Base-by-base conservation (phyloP, 2,113 vertebrate genomes). In the Willisornis vidua region DNA sequence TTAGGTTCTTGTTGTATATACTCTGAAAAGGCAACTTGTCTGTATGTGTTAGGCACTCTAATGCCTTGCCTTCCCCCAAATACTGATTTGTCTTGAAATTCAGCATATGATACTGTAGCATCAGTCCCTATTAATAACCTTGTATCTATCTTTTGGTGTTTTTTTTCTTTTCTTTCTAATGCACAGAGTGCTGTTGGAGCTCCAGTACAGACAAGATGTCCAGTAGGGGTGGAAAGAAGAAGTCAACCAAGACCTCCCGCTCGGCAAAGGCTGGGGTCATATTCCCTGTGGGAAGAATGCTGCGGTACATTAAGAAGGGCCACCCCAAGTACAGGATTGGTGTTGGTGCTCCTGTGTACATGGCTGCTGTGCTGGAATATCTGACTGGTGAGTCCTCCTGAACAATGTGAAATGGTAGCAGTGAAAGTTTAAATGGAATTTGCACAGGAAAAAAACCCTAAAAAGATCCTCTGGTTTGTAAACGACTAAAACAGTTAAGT, bases 221-320 rank as follows among this genome's bases (percentile, higher is more conserved):
- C 39, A 99, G 99, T 97, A 98, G 99, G 97, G 99, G 99, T 83
- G 99, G 99, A 94, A 99, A 99, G 98, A 99, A 99, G 98, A 99
- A 99, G 97, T 98, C 98, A 8, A 99, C 99, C 62, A 99, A 99
- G 98, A 99, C 98, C 33, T 99, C 99, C 24, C 98, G 99, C 94
- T 99, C 99, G 0, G 98, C 98, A 25, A 99, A 99, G 97, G 99
- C 99, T 3, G 99, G 99, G 19, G 99, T 99, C 82, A 99, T 99
- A 96, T 99, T 99, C 96, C 99, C 99, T 0, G 99, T 99, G 41
- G 99, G 99, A n/a, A 98, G 99, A 84, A 99, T 99, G 99, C 97
- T 99, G 65, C 98, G 99, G 61, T 99, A 99, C 97, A 99, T 99
- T 91, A 99, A 99, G 94, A 99, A 98, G 93, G 99, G 99, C 51